Base-by-base conservation (phyloP, 2,797 vertebrate genomes). In the Pristis pectinata region DNA sequence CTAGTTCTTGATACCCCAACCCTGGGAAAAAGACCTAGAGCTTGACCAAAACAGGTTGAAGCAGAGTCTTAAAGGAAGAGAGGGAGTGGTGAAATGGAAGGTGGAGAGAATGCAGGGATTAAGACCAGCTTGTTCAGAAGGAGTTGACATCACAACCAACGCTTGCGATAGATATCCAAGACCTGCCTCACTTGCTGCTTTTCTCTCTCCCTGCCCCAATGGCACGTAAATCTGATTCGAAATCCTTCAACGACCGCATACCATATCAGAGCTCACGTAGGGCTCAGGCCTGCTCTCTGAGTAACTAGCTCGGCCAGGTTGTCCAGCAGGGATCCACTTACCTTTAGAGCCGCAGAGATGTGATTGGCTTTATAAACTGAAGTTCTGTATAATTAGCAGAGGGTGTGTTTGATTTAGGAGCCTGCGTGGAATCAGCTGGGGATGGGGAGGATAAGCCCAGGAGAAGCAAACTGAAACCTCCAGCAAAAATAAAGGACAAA, bases 401-500 rank as follows among this genome's bases (percentile, higher is more conserved):
- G 37, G 59, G 87, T 8, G n/a, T 0, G 15, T 67, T 91, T 91
- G 17, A 24, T 67, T 41, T 37, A 9, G n/a, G 61, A 59, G 56
- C 56, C 56, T 59, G 34, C 89, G 27, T 22, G 9, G 61, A 76
- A 76, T 94, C 27, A 56, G 11, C 30, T 19, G 70, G 30, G 19
- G 59, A 17, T 41, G 61, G 15, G 37, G 17, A 2, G 30, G 22
- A 3, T 22, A 49, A 15, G 10, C 53, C 11, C 5, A 3, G 3
- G 15, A 30, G 82, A 34, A 9, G 15, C 72, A 94, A 76, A 94
- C 7, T 56, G 30, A 74, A 94, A 34, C 27, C 34, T 72, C 56
- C 95, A 94, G 94, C 95, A 89, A 34, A 76, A 94, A 49, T 87
- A 1, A 74, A 2, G 95, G 95, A 95, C 95, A 79, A 95, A 94